Conservation (phyloP, 2,888 invertebrate genomes). For the Tuberolachnus salignus region DNA sequence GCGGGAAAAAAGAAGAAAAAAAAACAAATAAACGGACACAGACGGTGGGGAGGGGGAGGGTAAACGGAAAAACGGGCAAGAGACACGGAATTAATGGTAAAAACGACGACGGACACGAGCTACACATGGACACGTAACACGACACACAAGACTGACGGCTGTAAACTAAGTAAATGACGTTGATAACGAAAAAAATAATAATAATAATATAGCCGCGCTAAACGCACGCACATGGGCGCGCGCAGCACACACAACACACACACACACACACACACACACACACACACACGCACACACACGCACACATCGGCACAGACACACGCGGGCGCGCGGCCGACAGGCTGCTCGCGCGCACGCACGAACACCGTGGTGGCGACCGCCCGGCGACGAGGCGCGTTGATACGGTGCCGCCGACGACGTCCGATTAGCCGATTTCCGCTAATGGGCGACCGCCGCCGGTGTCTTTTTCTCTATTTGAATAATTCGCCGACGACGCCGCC, state of each 20-base stretch:
- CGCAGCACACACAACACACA: background rate
- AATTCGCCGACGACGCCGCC: background rate
- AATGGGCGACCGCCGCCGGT: background rate
- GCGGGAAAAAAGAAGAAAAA: too few relatives aligned
- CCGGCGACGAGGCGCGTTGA: background rate
- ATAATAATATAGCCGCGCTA: conserved; percentile 11
- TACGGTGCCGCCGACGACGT: background rate
- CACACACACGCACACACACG: background rate
- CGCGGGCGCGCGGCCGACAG: too few relatives aligned
- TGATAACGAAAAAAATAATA: background rate
- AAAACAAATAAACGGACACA: too few relatives aligned
- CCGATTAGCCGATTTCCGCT: conserved; percentile 26
- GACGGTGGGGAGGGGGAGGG: background rate
- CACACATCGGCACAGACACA: background rate
- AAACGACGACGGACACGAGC: background rate
- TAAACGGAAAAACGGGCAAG: background rate
- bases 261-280: background rate
- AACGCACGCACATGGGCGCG: background rate
- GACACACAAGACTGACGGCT: conserved; percentile 47
- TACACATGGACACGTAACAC: conserved; percentile 20
- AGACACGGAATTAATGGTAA: too few relatives aligned
- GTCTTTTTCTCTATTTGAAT: background rate
- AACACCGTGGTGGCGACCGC: background rate
- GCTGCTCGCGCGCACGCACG: conserved; percentile 24
- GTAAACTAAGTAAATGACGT: conserved; percentile 14